These are phyloP conservation scores for Leptoteleia sp. DNA, from an alignment of 1,140 invertebrate genomes.

Conservation along the genomic window DNA sequence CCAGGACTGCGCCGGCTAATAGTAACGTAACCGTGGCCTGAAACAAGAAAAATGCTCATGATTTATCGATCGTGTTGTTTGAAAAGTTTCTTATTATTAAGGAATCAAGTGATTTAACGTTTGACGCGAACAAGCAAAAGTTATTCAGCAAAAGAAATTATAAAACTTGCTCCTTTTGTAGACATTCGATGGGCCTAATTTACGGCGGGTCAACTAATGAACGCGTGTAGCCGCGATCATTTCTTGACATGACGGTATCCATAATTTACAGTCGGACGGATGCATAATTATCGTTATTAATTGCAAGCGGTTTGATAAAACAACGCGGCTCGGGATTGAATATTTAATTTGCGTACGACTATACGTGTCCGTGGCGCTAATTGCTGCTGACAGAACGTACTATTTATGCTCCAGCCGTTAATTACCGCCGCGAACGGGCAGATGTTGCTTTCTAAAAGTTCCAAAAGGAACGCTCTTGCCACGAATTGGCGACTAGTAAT, in stretches of 20 bases:
- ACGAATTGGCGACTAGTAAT: conserved; percentile 22
- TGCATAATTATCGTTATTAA: conserved; percentile 50
- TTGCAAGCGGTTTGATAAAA: conserved; percentile 22
- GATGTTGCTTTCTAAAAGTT: conserved; percentile 54
- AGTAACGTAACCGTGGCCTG: conserved; percentile 49
- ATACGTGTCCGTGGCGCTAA: conserved; percentile 44
- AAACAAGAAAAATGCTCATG: conserved; percentile 19
- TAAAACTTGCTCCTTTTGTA: too few relatives aligned
- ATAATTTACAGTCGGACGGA: conserved; percentile 5
- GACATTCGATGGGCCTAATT: too few relatives aligned
- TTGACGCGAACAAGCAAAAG: too few relatives aligned
- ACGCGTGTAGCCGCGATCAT: neutral
- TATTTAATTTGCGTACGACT: conserved; percentile 57
- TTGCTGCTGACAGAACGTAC: conserved; percentile 56
- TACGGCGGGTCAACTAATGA: too few relatives aligned
- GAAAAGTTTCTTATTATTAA: too few relatives aligned
- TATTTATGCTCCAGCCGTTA: conserved; percentile 57
- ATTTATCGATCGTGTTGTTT: too few relatives aligned
- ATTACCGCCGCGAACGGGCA: conserved; percentile 34
- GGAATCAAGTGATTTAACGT: too few relatives aligned
- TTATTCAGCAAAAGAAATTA: too few relatives aligned
- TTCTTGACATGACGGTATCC: neutral
- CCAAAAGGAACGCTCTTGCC: conserved; percentile 10
- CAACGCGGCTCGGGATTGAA: conserved; percentile 17
- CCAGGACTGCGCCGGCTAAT: conserved; percentile 28